Evolutionary conservation across 2,113 vertebrate genomes (phyloP).

Genomic region (Etheostoma spectabile): DNA sequence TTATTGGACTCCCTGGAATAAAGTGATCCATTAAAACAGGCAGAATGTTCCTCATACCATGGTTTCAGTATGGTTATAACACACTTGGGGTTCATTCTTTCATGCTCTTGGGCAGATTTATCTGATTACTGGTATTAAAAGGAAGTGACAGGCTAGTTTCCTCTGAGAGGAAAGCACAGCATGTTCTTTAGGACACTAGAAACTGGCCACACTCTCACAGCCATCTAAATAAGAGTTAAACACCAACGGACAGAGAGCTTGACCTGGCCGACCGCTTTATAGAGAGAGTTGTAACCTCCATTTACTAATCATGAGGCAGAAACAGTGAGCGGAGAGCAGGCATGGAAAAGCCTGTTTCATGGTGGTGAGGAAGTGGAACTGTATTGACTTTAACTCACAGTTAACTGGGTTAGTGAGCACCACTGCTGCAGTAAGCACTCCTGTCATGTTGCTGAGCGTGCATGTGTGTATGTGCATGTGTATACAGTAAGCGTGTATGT

Average conservation of each 20-base stretch:
- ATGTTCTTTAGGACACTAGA: not conserved
- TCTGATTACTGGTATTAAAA: not conserved
- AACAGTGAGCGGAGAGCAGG: not conserved
- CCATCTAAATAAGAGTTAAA: not conserved
- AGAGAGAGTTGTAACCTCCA: slow-evolving; percentile 18
- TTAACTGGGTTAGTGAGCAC: slow-evolving; percentile 73
- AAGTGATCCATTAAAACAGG: not conserved
- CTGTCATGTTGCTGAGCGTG: slow-evolving; percentile 53
- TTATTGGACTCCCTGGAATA: not conserved
- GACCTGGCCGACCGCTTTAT: slow-evolving; percentile 14
- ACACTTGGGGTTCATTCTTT: not conserved
- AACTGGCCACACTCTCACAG: too few species aligned
- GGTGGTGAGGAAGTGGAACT: slow-evolving; percentile 12
- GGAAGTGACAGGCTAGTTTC: not conserved
- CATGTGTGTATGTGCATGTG: slow-evolving; percentile 21
- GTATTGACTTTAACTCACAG: slow-evolving; percentile 65
- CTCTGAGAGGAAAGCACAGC: not conserved
- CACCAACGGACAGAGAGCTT: not conserved
- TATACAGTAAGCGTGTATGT: slow-evolving; percentile 4
- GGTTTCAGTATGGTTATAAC: not conserved
- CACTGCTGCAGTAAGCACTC: slow-evolving; percentile 69
- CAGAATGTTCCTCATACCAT: not conserved
- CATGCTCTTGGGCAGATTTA: not conserved
- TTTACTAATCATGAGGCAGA: slow-evolving; percentile 28
- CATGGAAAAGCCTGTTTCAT: slow-evolving; percentile 10